Evolutionary conservation across 1,140 invertebrate genomes (phyloP).

Genomic region (Drosophila novamexicana): DNA sequence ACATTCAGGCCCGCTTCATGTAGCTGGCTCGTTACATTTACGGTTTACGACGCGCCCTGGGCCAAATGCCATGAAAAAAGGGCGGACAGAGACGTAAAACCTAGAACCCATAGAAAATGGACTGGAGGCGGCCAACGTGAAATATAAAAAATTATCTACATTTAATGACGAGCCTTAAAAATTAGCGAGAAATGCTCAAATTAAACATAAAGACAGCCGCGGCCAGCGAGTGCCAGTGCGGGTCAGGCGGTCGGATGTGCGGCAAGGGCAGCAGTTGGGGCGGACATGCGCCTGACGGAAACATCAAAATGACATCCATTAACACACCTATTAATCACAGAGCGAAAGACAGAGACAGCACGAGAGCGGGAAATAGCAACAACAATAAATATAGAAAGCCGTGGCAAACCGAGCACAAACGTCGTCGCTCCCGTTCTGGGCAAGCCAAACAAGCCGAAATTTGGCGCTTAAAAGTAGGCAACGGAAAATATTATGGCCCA

Average conservation of each 20-base stretch:
- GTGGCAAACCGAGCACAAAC: constrained; percentile 35
- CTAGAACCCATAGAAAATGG: constrained; percentile 55
- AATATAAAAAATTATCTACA: constrained; percentile 82
- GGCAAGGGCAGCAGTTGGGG: not conserved
- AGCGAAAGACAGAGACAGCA: constrained; percentile 60
- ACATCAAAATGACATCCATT: constrained; percentile 84
- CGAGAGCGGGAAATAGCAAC: constrained; percentile 9
- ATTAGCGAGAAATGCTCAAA: constrained; percentile 82
- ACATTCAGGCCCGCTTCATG: constrained; percentile 39
- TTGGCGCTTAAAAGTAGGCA: constrained; percentile 71
- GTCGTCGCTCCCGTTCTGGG: constrained; percentile 22
- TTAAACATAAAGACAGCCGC: constrained; percentile 72
- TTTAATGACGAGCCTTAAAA: constrained; percentile 81
- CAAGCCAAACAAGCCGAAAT: constrained; percentile 1
- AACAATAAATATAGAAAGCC: constrained; percentile 26
- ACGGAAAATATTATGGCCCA: constrained; percentile 62
- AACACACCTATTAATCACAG: constrained; percentile 84
- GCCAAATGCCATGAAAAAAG: constrained; percentile 45
- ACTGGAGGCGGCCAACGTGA: constrained; percentile 41
- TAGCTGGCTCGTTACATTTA: constrained; percentile 72
- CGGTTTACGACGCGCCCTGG: constrained; percentile 72
- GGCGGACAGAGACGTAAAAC: constrained; percentile 34
- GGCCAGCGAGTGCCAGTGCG: constrained; percentile 17
- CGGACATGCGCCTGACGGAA: constrained; percentile 68
- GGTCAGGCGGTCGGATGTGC: constrained; percentile 12